Evolutionary conservation across 2,113 vertebrate species (phyloP), one percentile per base, ranked within the genome.

Genomic region (Pseudonaja textilis): DNA sequence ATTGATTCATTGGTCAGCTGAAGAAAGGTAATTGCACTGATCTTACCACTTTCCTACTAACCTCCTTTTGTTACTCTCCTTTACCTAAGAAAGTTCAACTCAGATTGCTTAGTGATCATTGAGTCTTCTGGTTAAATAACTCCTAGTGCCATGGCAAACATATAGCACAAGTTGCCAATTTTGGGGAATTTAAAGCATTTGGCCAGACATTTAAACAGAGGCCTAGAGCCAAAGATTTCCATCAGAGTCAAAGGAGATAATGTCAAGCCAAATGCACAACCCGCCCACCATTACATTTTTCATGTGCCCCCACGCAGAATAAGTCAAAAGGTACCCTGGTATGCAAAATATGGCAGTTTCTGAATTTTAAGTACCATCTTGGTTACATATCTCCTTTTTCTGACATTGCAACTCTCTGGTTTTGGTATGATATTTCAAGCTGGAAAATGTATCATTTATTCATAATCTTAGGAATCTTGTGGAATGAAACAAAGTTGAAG

Each of bases 371-470:
- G 26, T 81, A 87, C 16, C 56, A 18, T 42, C 55, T 26, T 89
- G 81, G 25, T 16, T 91, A 26, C 64, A 23, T 69, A 90, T 45
- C 42, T 8, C 69, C 4, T 20, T 14, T 18, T 25, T 89, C 61
- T 90, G 92, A 34, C 61, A 0, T 3, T 91, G 89, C 26, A 95
- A 4, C 26, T 0, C 0, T 39, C 93, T 89, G 14, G 29, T 64
- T 81, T 45, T 95, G 52, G 74, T 93, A 89, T 93, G 16, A 88
- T 52, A 61, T 69, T 95, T 89, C 92, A 61, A 92, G 91, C 85
- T 90, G 94, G 61, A 89, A 39, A 0, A 0, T 0, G 45, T 92
- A 45, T 91, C 45, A 22, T n/a, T 50, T 5, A 0, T 93, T 93
- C 14, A 26, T 39, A 7, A 12, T 42, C 50, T 92, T 95, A 56